Conservation (phyloP, 2,797 vertebrate genomes). For the Lagodon rhomboides region DNA sequence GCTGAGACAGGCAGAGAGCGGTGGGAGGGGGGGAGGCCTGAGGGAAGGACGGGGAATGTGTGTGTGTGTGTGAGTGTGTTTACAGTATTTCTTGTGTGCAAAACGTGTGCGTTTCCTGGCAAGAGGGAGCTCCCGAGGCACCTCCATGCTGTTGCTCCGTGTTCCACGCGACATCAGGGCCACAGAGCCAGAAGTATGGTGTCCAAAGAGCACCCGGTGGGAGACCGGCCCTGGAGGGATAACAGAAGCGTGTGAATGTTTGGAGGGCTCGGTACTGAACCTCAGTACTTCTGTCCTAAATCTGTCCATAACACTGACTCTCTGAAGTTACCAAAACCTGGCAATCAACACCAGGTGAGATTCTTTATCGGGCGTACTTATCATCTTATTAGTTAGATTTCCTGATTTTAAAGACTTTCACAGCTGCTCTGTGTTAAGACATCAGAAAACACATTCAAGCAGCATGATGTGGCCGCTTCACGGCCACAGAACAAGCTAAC, state of each 20-base stretch:
- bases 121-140: slow-evolving; percentile 34
- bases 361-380: neutral
- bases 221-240: slow-evolving; percentile 9
- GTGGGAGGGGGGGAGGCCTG: slow-evolving; percentile 35
- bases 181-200: slow-evolving; percentile 14
- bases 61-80: slow-evolving; percentile 15
- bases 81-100: slow-evolving; percentile 34
- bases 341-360: neutral
- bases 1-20: slow-evolving; percentile 54
- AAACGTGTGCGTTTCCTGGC: slow-evolving; percentile 26
- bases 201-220: slow-evolving; percentile 9
- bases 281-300: neutral
- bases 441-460: neutral
- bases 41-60: slow-evolving; percentile 40
- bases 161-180: slow-evolving; percentile 29
- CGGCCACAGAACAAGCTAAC: neutral
- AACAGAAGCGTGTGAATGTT: neutral
- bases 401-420: neutral
- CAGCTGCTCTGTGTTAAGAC: neutral
- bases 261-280: neutral
- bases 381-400: neutral
- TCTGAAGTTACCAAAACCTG: neutral
- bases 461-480: neutral
- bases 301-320: neutral
- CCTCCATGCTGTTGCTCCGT: slow-evolving; percentile 39